Conservation (phyloP, 2,113 vertebrate species). For the Melozone crissalis region DNA sequence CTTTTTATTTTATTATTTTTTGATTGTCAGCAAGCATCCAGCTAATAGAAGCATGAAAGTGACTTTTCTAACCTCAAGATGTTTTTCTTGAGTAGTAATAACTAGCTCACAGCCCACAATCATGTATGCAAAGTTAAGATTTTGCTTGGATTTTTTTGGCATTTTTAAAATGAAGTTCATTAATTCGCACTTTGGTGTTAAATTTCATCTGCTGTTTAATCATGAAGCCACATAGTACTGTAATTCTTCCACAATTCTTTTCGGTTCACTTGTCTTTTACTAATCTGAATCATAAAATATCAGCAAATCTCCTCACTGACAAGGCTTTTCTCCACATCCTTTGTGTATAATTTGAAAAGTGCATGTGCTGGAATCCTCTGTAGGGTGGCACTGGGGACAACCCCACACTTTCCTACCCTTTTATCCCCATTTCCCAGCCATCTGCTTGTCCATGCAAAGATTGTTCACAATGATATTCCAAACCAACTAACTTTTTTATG, state of each 20-base stretch:
- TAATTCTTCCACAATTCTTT: not conserved
- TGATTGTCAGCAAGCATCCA: not conserved
- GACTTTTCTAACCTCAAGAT: slow-evolving; percentile 20
- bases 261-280: not conserved
- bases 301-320: not conserved
- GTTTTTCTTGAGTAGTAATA: not conserved
- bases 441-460: not conserved
- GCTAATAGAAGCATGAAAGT: not conserved
- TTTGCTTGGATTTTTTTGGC: not conserved
- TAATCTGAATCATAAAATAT: not conserved
- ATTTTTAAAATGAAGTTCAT: not conserved
- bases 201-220: not conserved
- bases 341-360: not conserved
- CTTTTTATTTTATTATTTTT: not conserved
- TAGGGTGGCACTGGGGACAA: not conserved
- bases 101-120: not conserved
- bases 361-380: not conserved
- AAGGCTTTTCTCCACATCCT: not conserved
- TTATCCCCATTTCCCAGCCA: not conserved
- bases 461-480: not conserved
- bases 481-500: not conserved
- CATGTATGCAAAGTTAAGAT: not conserved
- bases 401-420: not conserved
- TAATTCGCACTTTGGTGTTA: not conserved
- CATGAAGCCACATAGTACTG: not conserved